A percentile compares a stretch with the other conserved stretches of the same genome.
Evolutionary conservation across 2,888 invertebrate species (phyloP).

Genomic region (Lottia gigantea): DNA sequence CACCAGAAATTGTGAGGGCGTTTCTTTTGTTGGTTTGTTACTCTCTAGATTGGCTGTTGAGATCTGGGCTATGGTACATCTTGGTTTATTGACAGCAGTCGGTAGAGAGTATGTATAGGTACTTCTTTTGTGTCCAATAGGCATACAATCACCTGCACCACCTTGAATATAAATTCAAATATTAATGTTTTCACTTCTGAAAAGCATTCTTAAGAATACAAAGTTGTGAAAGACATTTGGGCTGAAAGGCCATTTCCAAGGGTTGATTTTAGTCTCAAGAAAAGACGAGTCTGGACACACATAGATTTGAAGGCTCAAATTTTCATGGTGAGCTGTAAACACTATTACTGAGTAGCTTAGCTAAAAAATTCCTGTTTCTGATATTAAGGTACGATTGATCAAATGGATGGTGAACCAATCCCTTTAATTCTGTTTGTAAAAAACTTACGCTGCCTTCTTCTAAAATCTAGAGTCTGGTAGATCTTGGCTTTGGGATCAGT

Average conservation of each 20-base stretch:
- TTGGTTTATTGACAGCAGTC: conserved; percentile 39
- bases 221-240: background rate
- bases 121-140: conserved; percentile 37
- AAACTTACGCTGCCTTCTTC: conserved; percentile 61
- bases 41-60: conserved; percentile 18
- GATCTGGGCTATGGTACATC: conserved; percentile 26
- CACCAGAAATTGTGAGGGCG: conserved; percentile 3
- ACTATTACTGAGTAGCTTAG: no score
- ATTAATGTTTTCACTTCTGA: no score
- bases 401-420: no score
- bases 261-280: no score
- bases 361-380: no score
- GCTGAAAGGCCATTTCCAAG: no score
- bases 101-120: conserved; percentile 40
- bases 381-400: no score
- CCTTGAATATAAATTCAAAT: conserved; percentile 11
- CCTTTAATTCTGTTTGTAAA: no score
- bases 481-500: conserved; percentile 81
- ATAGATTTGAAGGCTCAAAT: no score
- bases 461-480: conserved; percentile 89
- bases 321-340: no score
- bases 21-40: background rate
- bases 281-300: no score
- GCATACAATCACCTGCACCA: conserved; percentile 27
- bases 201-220: no score